Percentiles rank a stretch among this genome's conserved stretches.
phyloP scores from a whole-genome alignment of 2,797 vertebrate species.

The Pitangus sulphuratus region DNA sequence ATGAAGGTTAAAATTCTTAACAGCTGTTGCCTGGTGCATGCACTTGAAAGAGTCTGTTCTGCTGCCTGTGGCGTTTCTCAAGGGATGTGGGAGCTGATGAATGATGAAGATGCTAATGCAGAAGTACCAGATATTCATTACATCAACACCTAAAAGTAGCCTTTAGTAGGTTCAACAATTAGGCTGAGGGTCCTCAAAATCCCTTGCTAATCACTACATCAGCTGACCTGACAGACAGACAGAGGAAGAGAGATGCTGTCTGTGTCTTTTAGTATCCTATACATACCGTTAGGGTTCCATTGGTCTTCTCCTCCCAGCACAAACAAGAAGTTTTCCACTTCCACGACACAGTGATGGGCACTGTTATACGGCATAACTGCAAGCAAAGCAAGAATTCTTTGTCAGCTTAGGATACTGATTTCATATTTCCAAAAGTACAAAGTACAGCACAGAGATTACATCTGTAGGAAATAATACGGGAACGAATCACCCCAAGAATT shows the following conservation, averaged over 20 bases:
- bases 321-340: constrained; percentile 98
- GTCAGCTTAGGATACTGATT: constrained; percentile 30
- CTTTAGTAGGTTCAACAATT: constrained; percentile 2
- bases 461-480: neutral
- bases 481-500: neutral
- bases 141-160: constrained; percentile 4
- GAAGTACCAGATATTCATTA: constrained; percentile 40
- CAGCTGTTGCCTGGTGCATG: constrained; percentile 66
- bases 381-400: constrained; percentile 57
- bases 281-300: constrained; percentile 97
- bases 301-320: constrained; percentile 98
- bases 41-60: constrained; percentile 61
- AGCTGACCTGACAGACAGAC: neutral
- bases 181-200: constrained; percentile 14
- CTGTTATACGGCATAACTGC: constrained; percentile 99
- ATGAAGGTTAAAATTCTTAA: constrained; percentile 69
- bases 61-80: constrained; percentile 61
- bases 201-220: neutral
- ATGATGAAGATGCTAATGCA: constrained; percentile 28
- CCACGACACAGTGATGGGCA: constrained; percentile 98
- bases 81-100: constrained; percentile 56
- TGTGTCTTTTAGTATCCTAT: neutral
- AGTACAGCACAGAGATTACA: neutral
- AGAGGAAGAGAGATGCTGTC: neutral
- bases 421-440: constrained; percentile 1